A percentile compares a stretch with the other conserved stretches of the same genome.
phyloP scores from a whole-genome alignment of 2,888 invertebrate genomes.

The Apotomis capreana region DNA sequence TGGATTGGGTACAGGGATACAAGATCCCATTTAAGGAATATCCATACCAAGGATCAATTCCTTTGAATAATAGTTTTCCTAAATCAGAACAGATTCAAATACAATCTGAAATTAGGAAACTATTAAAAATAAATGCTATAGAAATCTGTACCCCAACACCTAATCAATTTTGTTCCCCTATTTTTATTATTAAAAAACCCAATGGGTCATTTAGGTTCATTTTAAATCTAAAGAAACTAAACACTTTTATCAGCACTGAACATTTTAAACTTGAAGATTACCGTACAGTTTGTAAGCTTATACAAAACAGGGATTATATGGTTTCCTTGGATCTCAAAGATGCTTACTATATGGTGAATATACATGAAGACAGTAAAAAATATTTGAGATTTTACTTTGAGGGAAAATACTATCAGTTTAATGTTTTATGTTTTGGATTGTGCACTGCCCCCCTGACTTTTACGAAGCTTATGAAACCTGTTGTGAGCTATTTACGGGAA shows the following conservation, averaged over 20 bases:
- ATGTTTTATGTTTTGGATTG: neutral
- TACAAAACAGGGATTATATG: neutral
- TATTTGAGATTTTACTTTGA: constrained; percentile 1
- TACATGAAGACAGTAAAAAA: neutral
- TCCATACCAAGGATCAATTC: neutral
- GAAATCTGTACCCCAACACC: too few relatives aligned
- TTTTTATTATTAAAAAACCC: too few relatives aligned
- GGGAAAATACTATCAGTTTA: neutral
- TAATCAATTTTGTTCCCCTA: too few relatives aligned
- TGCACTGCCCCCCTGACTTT: neutral
- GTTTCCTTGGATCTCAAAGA: constrained; percentile 1
- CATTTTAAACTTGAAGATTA: constrained; percentile 3
- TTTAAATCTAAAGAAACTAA: constrained; percentile 1
- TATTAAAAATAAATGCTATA: too few relatives aligned
- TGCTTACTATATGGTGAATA: neutral
- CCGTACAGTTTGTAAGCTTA: neutral
- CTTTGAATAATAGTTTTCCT: neutral
- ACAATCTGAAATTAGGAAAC: neutral
- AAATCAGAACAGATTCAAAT: neutral
- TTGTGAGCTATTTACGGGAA: neutral
- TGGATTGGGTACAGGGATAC: neutral
- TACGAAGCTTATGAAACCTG: neutral
- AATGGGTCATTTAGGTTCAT: too few relatives aligned
- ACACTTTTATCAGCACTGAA: neutral
- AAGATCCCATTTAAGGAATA: neutral